A percentile compares a stretch with the other conserved stretches of the same genome.
These are phyloP conservation scores for Cynocephalus volans DNA, from an alignment of 2,113 vertebrate genomes.

Conservation along the genomic window DNA sequence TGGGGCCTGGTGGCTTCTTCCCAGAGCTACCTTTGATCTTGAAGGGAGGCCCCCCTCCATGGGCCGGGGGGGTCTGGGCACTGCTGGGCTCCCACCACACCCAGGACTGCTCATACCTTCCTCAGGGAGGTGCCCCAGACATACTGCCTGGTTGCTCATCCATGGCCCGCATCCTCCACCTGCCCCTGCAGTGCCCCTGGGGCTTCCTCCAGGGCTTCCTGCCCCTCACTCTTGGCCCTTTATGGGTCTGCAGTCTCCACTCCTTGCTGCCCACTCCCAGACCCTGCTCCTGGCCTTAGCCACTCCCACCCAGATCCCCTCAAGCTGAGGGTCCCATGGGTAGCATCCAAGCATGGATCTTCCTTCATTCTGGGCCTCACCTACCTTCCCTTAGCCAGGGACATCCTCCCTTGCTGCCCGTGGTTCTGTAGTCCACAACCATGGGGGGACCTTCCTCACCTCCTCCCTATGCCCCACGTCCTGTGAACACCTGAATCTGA, in stretches of 20 bases:
- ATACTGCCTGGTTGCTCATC: not conserved
- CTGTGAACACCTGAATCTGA: not conserved
- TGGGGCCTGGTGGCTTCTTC: not conserved
- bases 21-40: not conserved
- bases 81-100: fast-evolving
- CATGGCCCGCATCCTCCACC: not conserved
- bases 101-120: not conserved
- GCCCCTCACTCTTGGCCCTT: too few relatives aligned
- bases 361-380: not conserved
- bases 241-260: not conserved
- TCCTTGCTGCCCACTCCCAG: not conserved
- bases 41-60: not conserved
- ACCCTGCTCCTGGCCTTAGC: not conserved
- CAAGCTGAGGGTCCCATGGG: not conserved
- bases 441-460: not conserved
- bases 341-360: not conserved
- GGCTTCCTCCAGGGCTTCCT: not conserved
- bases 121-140: not conserved
- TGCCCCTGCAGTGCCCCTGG: fast-evolving
- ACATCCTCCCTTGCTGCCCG: not conserved
- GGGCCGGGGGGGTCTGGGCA: not conserved
- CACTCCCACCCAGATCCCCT: not conserved
- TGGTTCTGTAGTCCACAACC: not conserved
- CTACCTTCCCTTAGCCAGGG: not conserved
- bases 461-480: not conserved